A percentile compares a stretch with the other conserved stretches of the same genome.
These are phyloP conservation scores for Caenorhabditis sinica DNA, from an alignment of 2,888 invertebrate species.

Conservation along the genomic window DNA sequence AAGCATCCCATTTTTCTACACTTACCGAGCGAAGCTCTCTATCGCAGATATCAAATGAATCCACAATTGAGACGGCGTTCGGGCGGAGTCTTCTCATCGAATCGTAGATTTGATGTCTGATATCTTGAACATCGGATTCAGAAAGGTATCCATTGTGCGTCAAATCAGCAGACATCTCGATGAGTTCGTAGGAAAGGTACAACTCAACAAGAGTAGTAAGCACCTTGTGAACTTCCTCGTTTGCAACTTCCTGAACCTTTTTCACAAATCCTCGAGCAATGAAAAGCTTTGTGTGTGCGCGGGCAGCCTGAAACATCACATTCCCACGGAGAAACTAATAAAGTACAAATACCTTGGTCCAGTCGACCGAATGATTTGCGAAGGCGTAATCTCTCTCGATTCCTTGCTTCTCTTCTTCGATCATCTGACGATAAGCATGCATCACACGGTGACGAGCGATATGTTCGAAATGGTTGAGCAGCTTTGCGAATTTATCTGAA, in stretches of 20 bases:
- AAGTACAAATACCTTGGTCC: slow-evolving; percentile 56
- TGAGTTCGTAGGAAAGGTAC: slow-evolving; percentile 85
- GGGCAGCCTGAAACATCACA: slow-evolving; percentile 56
- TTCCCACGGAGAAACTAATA: neutral
- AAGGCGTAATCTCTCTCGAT: slow-evolving; percentile 73
- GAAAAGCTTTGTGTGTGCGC: slow-evolving; percentile 68
- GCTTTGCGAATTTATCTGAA: slow-evolving; percentile 60
- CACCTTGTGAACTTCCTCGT: slow-evolving; percentile 87
- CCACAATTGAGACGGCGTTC: slow-evolving; percentile 93
- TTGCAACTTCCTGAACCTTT: slow-evolving; percentile 85
- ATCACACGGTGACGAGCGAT: slow-evolving; percentile 63
- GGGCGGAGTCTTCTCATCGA: slow-evolving; percentile 87
- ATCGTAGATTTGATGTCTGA: slow-evolving; percentile 67
- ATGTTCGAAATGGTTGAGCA: slow-evolving; percentile 67
- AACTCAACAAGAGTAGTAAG: slow-evolving; percentile 89
- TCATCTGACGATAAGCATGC: slow-evolving; percentile 62
- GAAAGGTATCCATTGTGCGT: slow-evolving; percentile 62
- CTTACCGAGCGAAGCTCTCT: slow-evolving; percentile 84
- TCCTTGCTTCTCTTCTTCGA: slow-evolving; percentile 59
- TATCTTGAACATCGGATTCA: slow-evolving; percentile 38
- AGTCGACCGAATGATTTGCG: slow-evolving; percentile 71
- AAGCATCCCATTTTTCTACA: neutral
- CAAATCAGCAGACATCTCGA: slow-evolving; percentile 59
- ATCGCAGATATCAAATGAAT: slow-evolving; percentile 89
- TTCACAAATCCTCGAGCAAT: slow-evolving; percentile 66